phyloP scores from a whole-genome alignment of 2,797 vertebrate genomes.

The Dromococcyx pavoninus region DNA sequence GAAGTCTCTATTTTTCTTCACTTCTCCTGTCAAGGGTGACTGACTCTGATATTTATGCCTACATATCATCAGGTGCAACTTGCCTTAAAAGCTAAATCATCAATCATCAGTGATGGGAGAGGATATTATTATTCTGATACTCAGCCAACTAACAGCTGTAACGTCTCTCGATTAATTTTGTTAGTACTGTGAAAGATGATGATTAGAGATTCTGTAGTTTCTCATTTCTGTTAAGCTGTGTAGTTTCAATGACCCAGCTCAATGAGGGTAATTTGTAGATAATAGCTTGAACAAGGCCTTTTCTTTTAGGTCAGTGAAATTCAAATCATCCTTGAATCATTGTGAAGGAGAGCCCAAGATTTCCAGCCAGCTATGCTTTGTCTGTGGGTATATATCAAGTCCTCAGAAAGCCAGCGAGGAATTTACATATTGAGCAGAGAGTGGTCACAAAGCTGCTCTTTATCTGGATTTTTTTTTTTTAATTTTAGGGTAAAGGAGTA shows the following conservation, averaged over 20 bases:
- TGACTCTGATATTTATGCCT: neutral
- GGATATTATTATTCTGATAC: neutral
- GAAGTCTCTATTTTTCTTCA: neutral
- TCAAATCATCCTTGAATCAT: neutral
- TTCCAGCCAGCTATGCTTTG: neutral
- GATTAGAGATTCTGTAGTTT: neutral
- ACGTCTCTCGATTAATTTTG: neutral
- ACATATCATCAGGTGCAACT: neutral
- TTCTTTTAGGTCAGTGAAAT: neutral
- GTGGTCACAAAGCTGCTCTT: neutral
- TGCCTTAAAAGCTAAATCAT: neutral
- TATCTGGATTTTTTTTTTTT: neutral
- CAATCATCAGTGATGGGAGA: neutral
- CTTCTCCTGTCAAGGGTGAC: neutral
- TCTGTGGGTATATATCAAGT: neutral
- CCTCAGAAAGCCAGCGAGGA: neutral
- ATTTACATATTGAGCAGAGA: accelerated
- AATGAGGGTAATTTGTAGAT: neutral
- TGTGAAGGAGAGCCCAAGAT: neutral
- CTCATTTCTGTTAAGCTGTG: neutral
- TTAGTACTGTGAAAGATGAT: neutral
- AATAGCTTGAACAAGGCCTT: neutral
- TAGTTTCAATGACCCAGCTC: neutral
- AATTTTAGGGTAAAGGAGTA: conserved; percentile 82
- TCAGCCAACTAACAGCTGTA: neutral